Conservation (phyloP, 2,888 invertebrate genomes). For the Philereme vetulata region DNA sequence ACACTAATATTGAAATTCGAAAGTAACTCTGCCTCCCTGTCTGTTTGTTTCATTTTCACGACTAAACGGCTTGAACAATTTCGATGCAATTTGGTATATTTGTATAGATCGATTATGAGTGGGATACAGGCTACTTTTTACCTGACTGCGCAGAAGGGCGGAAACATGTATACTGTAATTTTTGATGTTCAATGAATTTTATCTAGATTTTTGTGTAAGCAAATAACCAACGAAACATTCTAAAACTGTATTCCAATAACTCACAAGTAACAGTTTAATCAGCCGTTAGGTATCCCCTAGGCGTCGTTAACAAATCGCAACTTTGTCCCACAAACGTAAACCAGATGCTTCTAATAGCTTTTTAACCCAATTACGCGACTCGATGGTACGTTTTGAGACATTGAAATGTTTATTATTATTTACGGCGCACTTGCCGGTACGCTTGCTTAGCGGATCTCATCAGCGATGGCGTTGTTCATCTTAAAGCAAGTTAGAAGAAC, state of each 20-base stretch:
- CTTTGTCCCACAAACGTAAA: conserved; percentile 49
- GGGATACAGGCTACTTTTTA: no score
- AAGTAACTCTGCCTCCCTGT: no score
- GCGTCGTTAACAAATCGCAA: conserved; percentile 56
- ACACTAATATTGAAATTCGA: no score
- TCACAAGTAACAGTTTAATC: conserved; percentile 55
- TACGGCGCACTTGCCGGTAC: conserved; percentile 33
- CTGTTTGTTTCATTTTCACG: no score
- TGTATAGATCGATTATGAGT: no score
- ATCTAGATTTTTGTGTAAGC: background rate
- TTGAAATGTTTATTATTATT: conserved; percentile 45
- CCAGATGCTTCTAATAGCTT: conserved; percentile 66
- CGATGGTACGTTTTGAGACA: conserved; percentile 40
- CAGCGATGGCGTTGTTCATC: background rate
- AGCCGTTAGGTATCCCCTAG: conserved; percentile 51
- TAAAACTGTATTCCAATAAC: conserved; percentile 40
- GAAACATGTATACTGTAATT: no score
- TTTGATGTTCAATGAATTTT: no score
- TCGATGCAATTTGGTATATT: no score
- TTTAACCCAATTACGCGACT: conserved; percentile 56
- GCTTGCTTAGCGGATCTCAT: conserved; percentile 10
- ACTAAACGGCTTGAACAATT: no score
- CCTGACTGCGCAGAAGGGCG: no score
- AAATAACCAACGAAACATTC: conserved; percentile 5
- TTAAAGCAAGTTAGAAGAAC: no score